Percentiles rank a stretch among this genome's conserved stretches.
phyloP scores from a whole-genome alignment of 2,113 vertebrate genomes.

The Malurus alboscapulatus region DNA sequence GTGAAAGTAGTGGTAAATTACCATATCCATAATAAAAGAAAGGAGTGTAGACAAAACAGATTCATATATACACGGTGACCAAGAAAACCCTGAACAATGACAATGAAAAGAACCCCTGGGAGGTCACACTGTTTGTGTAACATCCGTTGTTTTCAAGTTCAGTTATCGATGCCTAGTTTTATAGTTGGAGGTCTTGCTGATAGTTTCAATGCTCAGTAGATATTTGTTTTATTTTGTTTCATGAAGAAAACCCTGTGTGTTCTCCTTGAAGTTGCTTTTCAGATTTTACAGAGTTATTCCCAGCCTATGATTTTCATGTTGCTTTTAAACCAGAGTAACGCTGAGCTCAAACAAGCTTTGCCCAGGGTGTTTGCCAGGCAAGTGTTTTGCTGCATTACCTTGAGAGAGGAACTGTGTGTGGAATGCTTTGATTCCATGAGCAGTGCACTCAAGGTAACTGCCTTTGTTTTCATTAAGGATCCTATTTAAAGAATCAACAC shows the following conservation, averaged over 20 bases:
- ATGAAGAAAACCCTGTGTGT: background rate
- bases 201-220: background rate
- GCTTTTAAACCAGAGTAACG: fast-evolving
- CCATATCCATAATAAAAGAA: background rate
- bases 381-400: background rate
- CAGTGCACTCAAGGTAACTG: slow-evolving; percentile 38
- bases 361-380: background rate
- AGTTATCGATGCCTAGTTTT: background rate
- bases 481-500: slow-evolving; percentile 42
- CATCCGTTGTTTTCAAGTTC: background rate
- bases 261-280: background rate
- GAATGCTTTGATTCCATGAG: background rate
- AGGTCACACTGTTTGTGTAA: background rate
- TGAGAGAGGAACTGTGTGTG: background rate
- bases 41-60: background rate
- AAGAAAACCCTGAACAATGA: background rate
- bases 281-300: background rate
- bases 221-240: background rate
- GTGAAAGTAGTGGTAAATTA: background rate
- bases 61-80: background rate
- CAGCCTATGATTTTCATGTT: background rate
- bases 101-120: background rate
- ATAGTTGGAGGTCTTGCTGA: background rate
- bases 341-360: fast-evolving
- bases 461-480: slow-evolving; percentile 46